Percentiles rank a stretch among this genome's conserved stretches.
phyloP scores from a whole-genome alignment of 2,797 vertebrate species.

The Parambassis ranga region DNA sequence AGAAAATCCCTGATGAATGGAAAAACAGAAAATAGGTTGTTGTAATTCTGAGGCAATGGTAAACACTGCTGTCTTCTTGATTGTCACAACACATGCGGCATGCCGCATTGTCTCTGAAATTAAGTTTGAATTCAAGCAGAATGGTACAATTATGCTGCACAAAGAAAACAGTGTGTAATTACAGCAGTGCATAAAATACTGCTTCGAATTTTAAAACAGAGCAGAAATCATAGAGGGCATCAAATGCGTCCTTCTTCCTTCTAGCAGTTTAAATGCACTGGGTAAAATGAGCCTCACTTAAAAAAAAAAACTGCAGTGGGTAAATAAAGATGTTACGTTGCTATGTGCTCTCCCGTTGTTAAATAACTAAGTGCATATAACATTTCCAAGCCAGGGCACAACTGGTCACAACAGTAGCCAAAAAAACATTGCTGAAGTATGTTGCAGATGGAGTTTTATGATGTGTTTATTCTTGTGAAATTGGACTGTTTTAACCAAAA shows the following conservation, averaged over 20 bases:
- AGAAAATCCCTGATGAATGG: conserved; percentile 21
- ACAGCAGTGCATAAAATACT: conserved; percentile 31
- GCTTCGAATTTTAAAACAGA: conserved; percentile 21
- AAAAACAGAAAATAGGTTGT: conserved; percentile 3
- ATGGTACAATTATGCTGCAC: conserved; percentile 32
- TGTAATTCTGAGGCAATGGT: conserved; percentile 28
- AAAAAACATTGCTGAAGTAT: no score
- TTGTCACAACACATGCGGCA: conserved; percentile 39
- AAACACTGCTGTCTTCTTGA: conserved; percentile 48
- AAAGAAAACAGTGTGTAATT: conserved; percentile 53
- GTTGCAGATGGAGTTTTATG: no score
- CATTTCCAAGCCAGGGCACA: no score
- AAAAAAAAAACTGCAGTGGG: no score
- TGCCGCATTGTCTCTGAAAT: conserved; percentile 44
- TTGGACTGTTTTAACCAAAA: no score
- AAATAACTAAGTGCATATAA: no score
- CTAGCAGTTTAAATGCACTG: not conserved
- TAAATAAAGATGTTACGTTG: no score
- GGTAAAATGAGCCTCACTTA: no score
- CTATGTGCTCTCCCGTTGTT: no score
- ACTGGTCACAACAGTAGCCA: no score
- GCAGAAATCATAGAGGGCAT: conserved; percentile 13
- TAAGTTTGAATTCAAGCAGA: conserved; percentile 28
- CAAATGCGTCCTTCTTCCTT: conserved; percentile 13
- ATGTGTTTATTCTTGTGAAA: no score